Percentiles rank a stretch among this genome's conserved stretches.
Evolutionary conservation across 2,888 invertebrate species (phyloP).

Genomic region (Drosophila picticornis): DNA sequence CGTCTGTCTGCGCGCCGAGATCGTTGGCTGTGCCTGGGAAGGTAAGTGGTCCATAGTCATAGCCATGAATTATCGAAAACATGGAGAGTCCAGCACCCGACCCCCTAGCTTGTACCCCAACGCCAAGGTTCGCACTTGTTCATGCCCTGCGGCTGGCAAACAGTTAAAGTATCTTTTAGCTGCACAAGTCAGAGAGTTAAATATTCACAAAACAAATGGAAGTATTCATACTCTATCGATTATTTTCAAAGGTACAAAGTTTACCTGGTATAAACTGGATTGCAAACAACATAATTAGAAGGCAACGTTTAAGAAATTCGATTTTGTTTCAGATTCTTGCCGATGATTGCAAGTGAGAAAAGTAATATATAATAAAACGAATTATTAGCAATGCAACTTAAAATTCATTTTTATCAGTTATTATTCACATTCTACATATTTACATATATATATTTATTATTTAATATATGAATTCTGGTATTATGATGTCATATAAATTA

Average conservation of each 20-base stretch:
- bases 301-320: background rate
- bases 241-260: background rate
- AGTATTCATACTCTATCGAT: constrained; percentile 29
- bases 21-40: constrained; percentile 92
- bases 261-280: no score
- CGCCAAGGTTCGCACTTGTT: constrained; percentile 60
- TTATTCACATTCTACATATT: background rate
- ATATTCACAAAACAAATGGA: constrained; percentile 10
- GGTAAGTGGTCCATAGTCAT: constrained; percentile 86
- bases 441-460: background rate
- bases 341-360: background rate
- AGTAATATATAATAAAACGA: background rate
- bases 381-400: background rate
- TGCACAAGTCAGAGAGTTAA: background rate
- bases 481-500: background rate
- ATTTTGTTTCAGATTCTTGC: background rate
- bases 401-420: background rate
- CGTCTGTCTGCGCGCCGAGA: constrained; percentile 93
- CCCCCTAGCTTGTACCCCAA: background rate
- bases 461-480: background rate
- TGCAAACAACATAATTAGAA: background rate
- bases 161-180: constrained; percentile 52
- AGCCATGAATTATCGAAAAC: constrained; percentile 57
- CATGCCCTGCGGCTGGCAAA: constrained; percentile 46
- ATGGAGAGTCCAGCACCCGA: constrained; percentile 11